Evolutionary conservation across 2,113 vertebrate species (phyloP).

Genomic region (Australoheros scitulus): DNA sequence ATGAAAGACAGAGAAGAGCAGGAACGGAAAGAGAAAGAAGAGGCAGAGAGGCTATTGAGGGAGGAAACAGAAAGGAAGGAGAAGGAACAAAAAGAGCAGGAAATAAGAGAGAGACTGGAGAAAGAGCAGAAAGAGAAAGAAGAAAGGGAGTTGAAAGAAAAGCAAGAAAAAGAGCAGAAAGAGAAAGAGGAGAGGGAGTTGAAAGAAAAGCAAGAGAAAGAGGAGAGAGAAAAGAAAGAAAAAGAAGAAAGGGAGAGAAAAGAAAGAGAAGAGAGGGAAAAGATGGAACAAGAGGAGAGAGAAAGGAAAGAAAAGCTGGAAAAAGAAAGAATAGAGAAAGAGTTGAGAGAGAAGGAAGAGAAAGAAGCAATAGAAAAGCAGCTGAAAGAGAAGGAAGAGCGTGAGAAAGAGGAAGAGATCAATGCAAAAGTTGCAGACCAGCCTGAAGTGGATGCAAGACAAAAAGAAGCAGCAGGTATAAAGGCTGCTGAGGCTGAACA

Average conservation of each 20-base stretch:
- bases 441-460: background rate
- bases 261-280: slow-evolving; percentile 16
- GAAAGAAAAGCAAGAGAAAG: slow-evolving; percentile 11
- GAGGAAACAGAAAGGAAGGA: slow-evolving; percentile 7
- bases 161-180: slow-evolving; percentile 9
- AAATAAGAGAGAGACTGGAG: background rate
- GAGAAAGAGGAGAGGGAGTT: slow-evolving; percentile 13
- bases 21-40: slow-evolving; percentile 12
- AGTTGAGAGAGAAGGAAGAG: slow-evolving; percentile 26
- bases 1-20: slow-evolving; percentile 7
- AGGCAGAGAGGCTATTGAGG: background rate
- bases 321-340: slow-evolving; percentile 15
- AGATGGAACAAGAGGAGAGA: slow-evolving; percentile 9
- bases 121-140: slow-evolving; percentile 9
- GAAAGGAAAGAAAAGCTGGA: slow-evolving; percentile 15
- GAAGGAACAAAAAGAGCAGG: background rate
- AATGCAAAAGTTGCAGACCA: slow-evolving; percentile 5
- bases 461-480: background rate
- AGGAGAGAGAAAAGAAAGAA: background rate
- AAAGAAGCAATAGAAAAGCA: slow-evolving; percentile 14
- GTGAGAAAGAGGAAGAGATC: slow-evolving; percentile 12
- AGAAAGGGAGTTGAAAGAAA: slow-evolving; percentile 9
- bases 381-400: slow-evolving; percentile 18
- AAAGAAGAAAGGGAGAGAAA: slow-evolving; percentile 17
- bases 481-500: background rate